Evolutionary conservation across 1,140 invertebrate species (phyloP).

Genomic region (Drosophila repleta): DNA sequence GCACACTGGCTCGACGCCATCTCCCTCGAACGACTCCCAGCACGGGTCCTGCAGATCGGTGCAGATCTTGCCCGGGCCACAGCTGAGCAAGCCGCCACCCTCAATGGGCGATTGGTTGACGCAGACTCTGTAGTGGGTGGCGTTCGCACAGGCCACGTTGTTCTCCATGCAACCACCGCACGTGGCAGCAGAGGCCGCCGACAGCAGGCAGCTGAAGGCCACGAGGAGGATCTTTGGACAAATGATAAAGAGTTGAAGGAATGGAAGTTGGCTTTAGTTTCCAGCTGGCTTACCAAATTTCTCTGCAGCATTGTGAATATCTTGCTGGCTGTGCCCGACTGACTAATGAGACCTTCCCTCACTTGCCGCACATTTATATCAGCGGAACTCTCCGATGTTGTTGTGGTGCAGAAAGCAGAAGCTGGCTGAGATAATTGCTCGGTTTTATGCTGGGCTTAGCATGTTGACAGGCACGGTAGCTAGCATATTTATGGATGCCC

Average conservation of each 20-base stretch:
- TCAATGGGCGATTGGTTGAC: conserved; percentile 12
- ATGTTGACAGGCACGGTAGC: conserved; percentile 30
- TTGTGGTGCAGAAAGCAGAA: not conserved
- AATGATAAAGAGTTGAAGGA: not conserved
- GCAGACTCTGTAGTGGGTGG: conserved; percentile 55
- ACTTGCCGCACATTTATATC: conserved; percentile 55
- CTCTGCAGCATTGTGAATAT: conserved; percentile 43
- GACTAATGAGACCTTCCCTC: conserved; percentile 41
- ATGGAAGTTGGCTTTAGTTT: not conserved
- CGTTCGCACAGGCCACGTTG: conserved; percentile 48
- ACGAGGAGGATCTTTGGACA: conserved; percentile 36
- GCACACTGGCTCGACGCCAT: not conserved
- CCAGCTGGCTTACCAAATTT: conserved; percentile 47
- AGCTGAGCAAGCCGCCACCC: conserved; percentile 4
- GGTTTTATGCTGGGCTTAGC: conserved; percentile 42
- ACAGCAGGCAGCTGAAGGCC: conserved; percentile 10
- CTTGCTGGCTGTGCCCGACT: not conserved
- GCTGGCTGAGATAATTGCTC: conserved; percentile 19
- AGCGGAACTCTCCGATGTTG: not conserved
- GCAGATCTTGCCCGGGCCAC: conserved; percentile 53
- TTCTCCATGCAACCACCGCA: conserved; percentile 51
- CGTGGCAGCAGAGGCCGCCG: not conserved
- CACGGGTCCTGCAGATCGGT: conserved; percentile 33
- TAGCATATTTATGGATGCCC: conserved; percentile 39
- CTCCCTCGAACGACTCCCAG: not conserved